Evolutionary conservation across 2,797 vertebrate genomes (phyloP).

Genomic region (Arctocebus calabarensis): DNA sequence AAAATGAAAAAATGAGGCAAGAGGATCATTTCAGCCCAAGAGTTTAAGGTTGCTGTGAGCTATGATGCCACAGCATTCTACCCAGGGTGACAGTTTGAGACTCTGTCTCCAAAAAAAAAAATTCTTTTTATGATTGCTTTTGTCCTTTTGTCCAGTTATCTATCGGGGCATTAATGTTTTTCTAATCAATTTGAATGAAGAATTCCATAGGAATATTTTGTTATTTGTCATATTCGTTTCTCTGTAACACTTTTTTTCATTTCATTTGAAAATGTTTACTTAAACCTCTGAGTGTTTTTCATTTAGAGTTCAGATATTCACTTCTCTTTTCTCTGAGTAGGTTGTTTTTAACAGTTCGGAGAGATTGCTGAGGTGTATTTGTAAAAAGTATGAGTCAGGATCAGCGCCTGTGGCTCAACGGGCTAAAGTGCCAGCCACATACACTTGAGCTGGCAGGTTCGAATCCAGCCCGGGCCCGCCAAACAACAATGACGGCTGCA

Average conservation of each 20-base stretch:
- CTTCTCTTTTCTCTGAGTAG: conserved; percentile 8
- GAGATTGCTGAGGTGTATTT: conserved; percentile 13
- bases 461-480: too few relatives aligned
- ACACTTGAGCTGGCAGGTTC: too few relatives aligned
- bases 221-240: neutral
- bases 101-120: too few relatives aligned
- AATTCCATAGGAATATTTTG: neutral
- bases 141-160: neutral
- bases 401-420: too few relatives aligned
- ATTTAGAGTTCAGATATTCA: neutral
- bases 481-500: too few relatives aligned
- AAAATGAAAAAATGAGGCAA: too few relatives aligned
- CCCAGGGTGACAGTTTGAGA: too few relatives aligned
- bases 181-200: neutral
- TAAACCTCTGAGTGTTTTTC: conserved; percentile 24
- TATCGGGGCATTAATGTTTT: neutral
- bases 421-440: too few relatives aligned
- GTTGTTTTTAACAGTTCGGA: conserved; percentile 2
- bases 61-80: too few relatives aligned
- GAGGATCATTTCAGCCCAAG: too few relatives aligned
- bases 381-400: neutral
- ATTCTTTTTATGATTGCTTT: neutral
- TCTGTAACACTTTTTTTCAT: neutral
- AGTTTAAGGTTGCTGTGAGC: too few relatives aligned
- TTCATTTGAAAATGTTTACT: conserved; percentile 14